These are phyloP conservation scores for Gymnocheta viridis DNA, from an alignment of 2,888 invertebrate genomes.

Conservation along the genomic window DNA sequence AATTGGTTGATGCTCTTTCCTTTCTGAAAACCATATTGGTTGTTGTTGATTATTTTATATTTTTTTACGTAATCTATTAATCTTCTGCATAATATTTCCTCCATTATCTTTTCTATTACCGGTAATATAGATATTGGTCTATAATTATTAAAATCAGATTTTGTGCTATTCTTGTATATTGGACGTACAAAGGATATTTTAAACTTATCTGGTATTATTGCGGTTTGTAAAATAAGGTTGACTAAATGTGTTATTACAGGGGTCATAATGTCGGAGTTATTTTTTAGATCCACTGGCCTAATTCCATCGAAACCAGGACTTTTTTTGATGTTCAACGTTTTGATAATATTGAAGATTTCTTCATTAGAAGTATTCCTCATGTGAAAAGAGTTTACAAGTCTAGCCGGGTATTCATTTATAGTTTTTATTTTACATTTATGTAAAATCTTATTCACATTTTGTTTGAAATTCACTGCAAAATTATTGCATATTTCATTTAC, in stretches of 20 bases:
- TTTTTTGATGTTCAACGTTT: too few species aligned
- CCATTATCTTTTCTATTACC: background rate
- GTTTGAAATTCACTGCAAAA: too few species aligned
- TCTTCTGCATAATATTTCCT: slow-evolving; percentile 9
- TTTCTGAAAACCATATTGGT: too few species aligned
- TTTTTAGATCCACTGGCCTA: slow-evolving; percentile 31
- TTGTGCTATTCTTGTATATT: slow-evolving; percentile 12
- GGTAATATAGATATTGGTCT: too few species aligned
- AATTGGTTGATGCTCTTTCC: background rate
- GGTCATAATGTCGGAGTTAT: background rate
- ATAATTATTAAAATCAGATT: slow-evolving; percentile 6
- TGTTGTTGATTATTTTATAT: slow-evolving; percentile 6
- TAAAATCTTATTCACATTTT: slow-evolving; percentile 3
- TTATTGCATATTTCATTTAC: slow-evolving; percentile 19
- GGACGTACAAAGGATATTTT: slow-evolving; percentile 1
- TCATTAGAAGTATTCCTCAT: background rate
- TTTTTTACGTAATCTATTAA: background rate
- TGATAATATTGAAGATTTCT: slow-evolving; percentile 35
- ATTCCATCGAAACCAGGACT: slow-evolving; percentile 19
- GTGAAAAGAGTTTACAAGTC: background rate
- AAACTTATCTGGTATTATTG: background rate
- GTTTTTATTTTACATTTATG: slow-evolving; percentile 7
- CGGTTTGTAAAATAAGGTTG: background rate
- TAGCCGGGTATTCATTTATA: background rate
- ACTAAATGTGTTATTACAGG: background rate